Conservation (phyloP, 2,797 vertebrate genomes). For the Ficedula albicollis region DNA sequence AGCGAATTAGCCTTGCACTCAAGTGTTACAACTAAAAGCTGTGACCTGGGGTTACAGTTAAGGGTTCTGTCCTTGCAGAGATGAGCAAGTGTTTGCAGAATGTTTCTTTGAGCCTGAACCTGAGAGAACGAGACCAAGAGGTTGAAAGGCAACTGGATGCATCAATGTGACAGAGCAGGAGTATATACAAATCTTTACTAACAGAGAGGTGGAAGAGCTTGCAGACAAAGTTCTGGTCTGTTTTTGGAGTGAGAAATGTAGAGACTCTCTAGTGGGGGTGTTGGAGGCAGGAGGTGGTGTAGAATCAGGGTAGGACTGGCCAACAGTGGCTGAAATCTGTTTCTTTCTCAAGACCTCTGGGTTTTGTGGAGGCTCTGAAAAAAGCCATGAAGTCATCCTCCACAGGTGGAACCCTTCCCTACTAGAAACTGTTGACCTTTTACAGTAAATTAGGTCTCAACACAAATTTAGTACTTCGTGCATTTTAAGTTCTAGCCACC, state of each 20-base stretch:
- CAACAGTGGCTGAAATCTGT: neutral
- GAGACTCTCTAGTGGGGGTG: neutral
- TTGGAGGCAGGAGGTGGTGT: neutral
- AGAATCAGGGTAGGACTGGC: neutral
- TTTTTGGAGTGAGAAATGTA: neutral
- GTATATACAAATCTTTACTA: neutral
- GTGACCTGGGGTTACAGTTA: neutral
- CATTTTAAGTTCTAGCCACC: neutral
- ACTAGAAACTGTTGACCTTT: neutral
- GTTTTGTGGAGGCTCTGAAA: neutral
- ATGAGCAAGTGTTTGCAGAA: neutral
- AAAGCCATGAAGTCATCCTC: neutral
- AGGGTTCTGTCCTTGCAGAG: neutral
- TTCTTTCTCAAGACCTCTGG: neutral
- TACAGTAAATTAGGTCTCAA: neutral
- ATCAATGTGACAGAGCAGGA: neutral
- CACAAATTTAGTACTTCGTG: neutral
- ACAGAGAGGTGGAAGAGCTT: neutral
- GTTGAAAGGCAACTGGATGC: neutral
- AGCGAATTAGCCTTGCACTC: rapidly evolving
- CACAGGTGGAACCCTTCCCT: neutral
- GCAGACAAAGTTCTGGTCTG: neutral
- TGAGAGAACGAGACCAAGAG: neutral
- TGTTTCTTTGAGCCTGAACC: neutral
- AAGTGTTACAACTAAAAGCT: neutral